Evolutionary conservation across 1,140 invertebrate species (phyloP), one percentile per base, ranked within the genome.

Genomic region (Dinothrombium tinctorium): DNA sequence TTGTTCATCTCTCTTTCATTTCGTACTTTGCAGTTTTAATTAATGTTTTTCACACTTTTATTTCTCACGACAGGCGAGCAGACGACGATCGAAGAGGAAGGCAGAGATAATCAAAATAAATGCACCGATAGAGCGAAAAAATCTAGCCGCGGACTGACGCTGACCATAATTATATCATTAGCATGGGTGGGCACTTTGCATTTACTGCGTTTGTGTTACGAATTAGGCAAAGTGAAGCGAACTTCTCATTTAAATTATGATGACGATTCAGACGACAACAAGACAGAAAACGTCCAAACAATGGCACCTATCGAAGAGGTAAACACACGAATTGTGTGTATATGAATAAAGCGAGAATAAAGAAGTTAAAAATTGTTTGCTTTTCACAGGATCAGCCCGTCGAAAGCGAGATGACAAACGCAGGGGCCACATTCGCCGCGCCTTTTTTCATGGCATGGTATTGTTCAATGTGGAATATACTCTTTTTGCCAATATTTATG

Each of bases 121-220:
- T 52, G 50, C 39, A 37, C 49, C 0, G 45, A 49, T 14, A 21
- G 42, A 20, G 39, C 45, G 9, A 21, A 35, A 24, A 46, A 82
- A 76, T 79, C 82, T 54, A 79, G 81, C 53, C 77, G 74, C 53
- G 81, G 81, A 26, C 68, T 83, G 38, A 74, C 78, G 56, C 75
- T 86, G 41, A 83, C 75, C 24, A 64, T 77, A 33, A 70, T 74
- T 47, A 71, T 84, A 36, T 79, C 79, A 17, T 70, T 71, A 12
- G 75, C 75, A n/a, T 86, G 79, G 80, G 79, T 84, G 21, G 78
- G 76, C 9, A 72, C 77, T 8, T 81, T 79, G 3, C 79, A 86
- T 54, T 74, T 74, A 54, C 75, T 84, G 47, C 83, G 83, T 61
- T 75, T 78, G 54, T 68, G 82, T 53, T 84, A 79, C 55, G 61